Percentiles rank a stretch among this genome's conserved stretches.
phyloP scores from a whole-genome alignment of 2,888 invertebrate species.

The Mimumesa dahlbomi region DNA sequence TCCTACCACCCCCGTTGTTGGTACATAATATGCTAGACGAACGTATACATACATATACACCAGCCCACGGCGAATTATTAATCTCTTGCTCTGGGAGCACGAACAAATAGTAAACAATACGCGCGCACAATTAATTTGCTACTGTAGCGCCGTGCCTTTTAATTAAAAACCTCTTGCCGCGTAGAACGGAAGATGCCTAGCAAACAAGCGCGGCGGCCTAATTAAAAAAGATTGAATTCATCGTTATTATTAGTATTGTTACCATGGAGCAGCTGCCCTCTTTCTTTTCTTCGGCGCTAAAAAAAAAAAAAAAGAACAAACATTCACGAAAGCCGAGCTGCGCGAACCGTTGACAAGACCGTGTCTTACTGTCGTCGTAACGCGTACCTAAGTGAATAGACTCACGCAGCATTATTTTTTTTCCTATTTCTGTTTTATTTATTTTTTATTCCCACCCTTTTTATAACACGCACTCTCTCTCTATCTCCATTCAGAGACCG shows the following conservation, averaged over 20 bases:
- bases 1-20: no score
- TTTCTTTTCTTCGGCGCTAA: constrained; percentile 38
- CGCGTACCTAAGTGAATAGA: constrained; percentile 47
- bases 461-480: constrained; percentile 28
- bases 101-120: constrained; percentile 66
- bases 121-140: constrained; percentile 64
- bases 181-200: constrained; percentile 42
- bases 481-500: constrained; percentile 30
- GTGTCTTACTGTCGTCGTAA: constrained; percentile 41
- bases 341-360: constrained; percentile 13
- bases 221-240: constrained; percentile 62
- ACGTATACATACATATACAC: neutral
- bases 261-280: constrained; percentile 31
- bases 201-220: constrained; percentile 46
- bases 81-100: constrained; percentile 36
- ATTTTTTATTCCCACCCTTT: no score
- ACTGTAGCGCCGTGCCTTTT: constrained; percentile 51
- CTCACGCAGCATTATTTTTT: constrained; percentile 12
- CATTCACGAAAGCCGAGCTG: constrained; percentile 29
- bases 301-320: no score
- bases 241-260: constrained; percentile 60
- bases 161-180: constrained; percentile 57
- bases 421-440: no score
- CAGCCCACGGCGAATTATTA: constrained; percentile 53
- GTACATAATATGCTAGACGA: neutral